Evolutionary conservation across 2,797 vertebrate genomes (phyloP).

Genomic region (Otolemur crassicaudatus): DNA sequence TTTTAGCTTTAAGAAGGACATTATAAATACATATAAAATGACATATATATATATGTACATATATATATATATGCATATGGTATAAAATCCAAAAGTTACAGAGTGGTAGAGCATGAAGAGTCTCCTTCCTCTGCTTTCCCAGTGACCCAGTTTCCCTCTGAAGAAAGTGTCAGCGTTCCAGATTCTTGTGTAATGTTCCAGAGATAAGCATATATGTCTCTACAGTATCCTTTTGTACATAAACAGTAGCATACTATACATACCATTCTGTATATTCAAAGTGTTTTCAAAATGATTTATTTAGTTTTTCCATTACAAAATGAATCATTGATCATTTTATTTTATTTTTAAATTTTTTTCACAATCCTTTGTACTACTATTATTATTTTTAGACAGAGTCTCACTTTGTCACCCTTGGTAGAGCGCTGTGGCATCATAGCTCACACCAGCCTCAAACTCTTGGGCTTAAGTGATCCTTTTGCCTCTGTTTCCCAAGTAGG

Average conservation of each 20-base stretch:
- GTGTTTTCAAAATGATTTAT: not conserved
- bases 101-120: not conserved
- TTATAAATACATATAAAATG: not conserved
- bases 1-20: constrained; percentile 5
- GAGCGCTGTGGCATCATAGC: no score
- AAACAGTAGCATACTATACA: not conserved
- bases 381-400: no score
- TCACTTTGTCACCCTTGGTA: no score
- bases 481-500: no score
- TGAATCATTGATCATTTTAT: constrained; percentile 15
- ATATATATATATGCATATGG: not conserved
- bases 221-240: not conserved
- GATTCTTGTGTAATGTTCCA: not conserved
- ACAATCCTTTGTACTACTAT: no score
- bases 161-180: not conserved
- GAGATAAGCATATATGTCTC: not conserved
- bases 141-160: not conserved
- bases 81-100: not conserved
- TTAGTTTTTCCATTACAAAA: constrained; percentile 25
- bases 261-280: not conserved
- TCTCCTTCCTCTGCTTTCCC: not conserved
- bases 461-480: no score
- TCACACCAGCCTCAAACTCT: no score
- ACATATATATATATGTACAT: no score
- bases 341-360: not conserved